Evolutionary conservation across 2,113 vertebrate species (phyloP), one percentile per base, ranked within the genome.

Genomic region (Pygoscelis antarcticus): DNA sequence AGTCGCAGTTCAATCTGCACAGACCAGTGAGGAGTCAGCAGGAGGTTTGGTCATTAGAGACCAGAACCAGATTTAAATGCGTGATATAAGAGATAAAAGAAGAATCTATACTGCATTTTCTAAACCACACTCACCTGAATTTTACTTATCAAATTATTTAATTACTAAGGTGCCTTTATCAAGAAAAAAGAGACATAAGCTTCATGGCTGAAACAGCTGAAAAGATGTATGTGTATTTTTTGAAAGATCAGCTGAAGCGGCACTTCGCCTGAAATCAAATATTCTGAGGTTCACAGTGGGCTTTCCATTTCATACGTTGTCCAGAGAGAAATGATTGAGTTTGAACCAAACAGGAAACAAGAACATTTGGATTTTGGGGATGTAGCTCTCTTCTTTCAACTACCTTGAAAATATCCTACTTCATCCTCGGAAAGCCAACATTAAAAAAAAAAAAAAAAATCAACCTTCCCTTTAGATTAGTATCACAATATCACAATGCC

Each of bases 391-490:
- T 65, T 57, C 71, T 90, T 74, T 87, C 47, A 58, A 30, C 38
- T 34, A 8, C 16, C 15, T 13, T 47, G 34, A 74, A 86, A 88
- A 80, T 44, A 92, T 22, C n/a, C 20, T 27, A 70, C 23, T 40
- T 87, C 62, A 92, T 52, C 29, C 42, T 51, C 8, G 3, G 46
- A 90, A 94, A 83, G 14, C 1, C 49, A 83, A 55, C 23, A 49
- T 57, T 66, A 36, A 36, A 5, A 51, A n/a, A 11, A 6, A 10
- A 15, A 16, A 5, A 17, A 32, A 32, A n/a, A 13, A 20, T 30
- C 49, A 30, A 15, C 61, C 14, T 66, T 92, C 58, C 13, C 16
- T 92, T 94, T 86, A 52, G 40, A 47, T 93, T 77, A 93, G 23
- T 44, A 51, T 61, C 72, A 61, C 60, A 26, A 13, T 62, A 78